Conservation (phyloP, 53 echinoderm and acorn worm genomes). For the Henricia sp. region DNA sequence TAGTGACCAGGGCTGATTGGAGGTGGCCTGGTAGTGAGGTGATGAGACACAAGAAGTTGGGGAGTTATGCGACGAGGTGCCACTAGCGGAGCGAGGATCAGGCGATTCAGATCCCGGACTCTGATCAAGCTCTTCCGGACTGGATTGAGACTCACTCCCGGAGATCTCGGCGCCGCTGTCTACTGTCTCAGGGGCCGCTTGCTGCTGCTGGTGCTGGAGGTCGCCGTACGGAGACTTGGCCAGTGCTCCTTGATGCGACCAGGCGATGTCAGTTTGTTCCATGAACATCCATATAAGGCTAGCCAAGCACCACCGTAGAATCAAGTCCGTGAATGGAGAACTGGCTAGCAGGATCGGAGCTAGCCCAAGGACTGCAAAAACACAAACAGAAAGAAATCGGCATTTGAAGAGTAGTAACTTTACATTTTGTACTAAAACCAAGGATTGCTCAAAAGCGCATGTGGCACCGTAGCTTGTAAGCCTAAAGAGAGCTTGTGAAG, state of each 20-base stretch:
- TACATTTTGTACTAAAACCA: no score
- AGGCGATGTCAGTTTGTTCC: slow-evolving; percentile 64
- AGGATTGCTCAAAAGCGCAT: no score
- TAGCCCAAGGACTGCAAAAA: background rate
- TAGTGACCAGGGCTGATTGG: no score
- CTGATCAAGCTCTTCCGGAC: slow-evolving; percentile 41
- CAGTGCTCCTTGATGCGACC: slow-evolving; percentile 59
- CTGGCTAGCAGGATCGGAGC: background rate
- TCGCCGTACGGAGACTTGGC: slow-evolving; percentile 21
- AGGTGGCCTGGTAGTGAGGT: background rate
- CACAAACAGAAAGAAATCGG: no score
- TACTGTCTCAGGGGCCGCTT: background rate
- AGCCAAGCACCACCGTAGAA: slow-evolving; percentile 46
- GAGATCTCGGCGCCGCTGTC: slow-evolving; percentile 34
- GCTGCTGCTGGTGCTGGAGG: background rate
- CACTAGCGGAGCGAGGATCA: slow-evolving; percentile 18
- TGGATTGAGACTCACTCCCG: slow-evolving; percentile 40
- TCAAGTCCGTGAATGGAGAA: slow-evolving; percentile 18
- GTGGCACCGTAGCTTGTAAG: no score
- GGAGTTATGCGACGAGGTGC: slow-evolving; percentile 15
- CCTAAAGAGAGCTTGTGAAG: no score
- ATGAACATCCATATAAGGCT: slow-evolving; percentile 71
- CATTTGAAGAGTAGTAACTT: no score
- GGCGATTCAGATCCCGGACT: slow-evolving; percentile 42
- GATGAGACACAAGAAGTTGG: background rate